Evolutionary conservation across 2,797 vertebrate genomes (phyloP).

Genomic region (Avahi laniger): DNA sequence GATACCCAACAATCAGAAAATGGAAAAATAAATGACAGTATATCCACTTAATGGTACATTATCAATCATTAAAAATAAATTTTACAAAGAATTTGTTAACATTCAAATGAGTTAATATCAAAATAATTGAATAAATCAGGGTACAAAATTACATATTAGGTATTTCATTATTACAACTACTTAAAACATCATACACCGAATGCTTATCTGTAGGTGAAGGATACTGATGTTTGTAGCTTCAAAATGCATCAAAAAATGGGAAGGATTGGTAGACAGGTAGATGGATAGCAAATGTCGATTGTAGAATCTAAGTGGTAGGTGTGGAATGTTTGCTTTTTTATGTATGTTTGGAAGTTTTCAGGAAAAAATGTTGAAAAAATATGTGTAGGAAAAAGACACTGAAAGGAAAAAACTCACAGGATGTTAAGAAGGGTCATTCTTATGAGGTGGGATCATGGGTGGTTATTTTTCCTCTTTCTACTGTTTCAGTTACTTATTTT

Average conservation of each 20-base stretch:
- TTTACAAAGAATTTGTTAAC: conserved; percentile 48
- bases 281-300: background rate
- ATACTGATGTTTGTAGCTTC: background rate
- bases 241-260: background rate
- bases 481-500: background rate
- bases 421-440: background rate
- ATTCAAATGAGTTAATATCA: conserved; percentile 9
- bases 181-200: background rate
- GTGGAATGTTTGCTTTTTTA: background rate
- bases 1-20: conserved; percentile 16
- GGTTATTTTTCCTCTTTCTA: background rate
- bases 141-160: conserved; percentile 16
- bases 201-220: background rate
- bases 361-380: background rate
- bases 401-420: background rate
- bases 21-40: background rate
- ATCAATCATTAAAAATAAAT: conserved; percentile 60
- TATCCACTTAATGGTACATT: background rate
- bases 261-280: background rate
- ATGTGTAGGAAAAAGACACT: background rate
- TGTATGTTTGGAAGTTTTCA: background rate
- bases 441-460: background rate
- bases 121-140: conserved; percentile 50
- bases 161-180: background rate
- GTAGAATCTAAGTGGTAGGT: background rate